Base-by-base conservation (phyloP, 2,888 invertebrate genomes). In the Spisula subtruncata region DNA sequence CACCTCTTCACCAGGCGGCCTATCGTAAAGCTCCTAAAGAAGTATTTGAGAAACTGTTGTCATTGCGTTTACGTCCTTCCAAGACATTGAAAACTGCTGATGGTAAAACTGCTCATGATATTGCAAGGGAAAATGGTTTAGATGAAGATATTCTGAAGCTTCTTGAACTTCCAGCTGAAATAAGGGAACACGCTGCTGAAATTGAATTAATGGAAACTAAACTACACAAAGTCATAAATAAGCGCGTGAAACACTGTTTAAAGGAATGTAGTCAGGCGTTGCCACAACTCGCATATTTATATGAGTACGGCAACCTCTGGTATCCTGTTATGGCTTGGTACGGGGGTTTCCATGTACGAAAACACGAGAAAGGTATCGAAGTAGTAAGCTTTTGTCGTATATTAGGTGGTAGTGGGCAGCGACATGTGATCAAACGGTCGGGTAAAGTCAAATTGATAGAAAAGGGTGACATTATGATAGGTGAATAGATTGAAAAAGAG, bases 381-480 rank as follows among this genome's bases (percentile, higher is more conserved):
- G 54, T 86, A 18, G 16, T 20, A 10, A 86, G 86, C 16, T 89
- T 75, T 71, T 85, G 82, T 83, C 83, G 89, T 20, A 85, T 92
- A 14, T 81, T 56, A 46, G 92, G 91, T 35, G 92, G 92, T n/a
- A 91, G 91, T 89, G 92, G 91, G 5, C 81, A 91, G 35, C 80
- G 83, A 10, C 92, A 92, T 79, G 85, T 86, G 82, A 90, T 91
- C 84, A 90, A 92, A 56, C 85, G 48, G 29, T 88, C 89, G 1
- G 92, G 92, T 29, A 90, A 91, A 18, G 83, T 90, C 18, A 85
- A 80, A 71, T 82, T 91, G 18, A 84, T 18, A 1, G 91, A 85
- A 18, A 82, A 87, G 20, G 91, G 89, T n/a, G n/a, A n/a, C n/a
- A n/a, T n/a, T n/a, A n/a, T n/a, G n/a, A n/a, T n/a, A n/a, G n/a